Evolutionary conservation across 2,797 vertebrate species (phyloP).

Genomic region (Helicolenus hilgendorfi): DNA sequence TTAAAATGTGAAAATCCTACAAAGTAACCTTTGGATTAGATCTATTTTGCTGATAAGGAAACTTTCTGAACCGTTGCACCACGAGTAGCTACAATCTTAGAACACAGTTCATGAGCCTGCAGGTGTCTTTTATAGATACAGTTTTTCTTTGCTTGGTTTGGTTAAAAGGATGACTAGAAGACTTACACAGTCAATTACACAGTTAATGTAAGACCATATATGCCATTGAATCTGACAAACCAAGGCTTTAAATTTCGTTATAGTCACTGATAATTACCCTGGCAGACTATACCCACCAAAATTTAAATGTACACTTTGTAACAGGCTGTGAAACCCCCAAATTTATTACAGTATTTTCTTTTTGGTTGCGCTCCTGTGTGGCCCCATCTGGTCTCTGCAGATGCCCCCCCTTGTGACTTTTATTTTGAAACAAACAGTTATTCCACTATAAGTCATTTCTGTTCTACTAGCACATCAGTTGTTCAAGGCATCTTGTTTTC

Average conservation of each 20-base stretch:
- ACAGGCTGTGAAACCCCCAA: background rate
- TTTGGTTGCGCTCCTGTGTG: constrained; percentile 3
- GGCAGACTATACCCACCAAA: background rate
- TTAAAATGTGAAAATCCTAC: background rate
- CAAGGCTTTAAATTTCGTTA: background rate
- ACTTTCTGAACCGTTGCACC: background rate
- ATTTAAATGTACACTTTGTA: background rate
- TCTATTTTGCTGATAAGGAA: background rate
- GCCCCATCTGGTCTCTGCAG: background rate
- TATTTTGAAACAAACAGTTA: constrained; percentile 10
- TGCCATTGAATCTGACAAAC: background rate
- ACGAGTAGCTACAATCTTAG: too few species aligned
- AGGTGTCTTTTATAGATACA: background rate
- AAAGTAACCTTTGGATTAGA: background rate
- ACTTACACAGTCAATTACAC: background rate
- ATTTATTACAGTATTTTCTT: background rate
- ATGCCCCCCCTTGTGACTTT: background rate
- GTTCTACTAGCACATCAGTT: background rate
- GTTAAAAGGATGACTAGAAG: background rate
- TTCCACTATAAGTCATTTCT: background rate
- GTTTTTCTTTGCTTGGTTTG: background rate
- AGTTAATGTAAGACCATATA: background rate
- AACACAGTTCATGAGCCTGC: background rate
- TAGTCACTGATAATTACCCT: background rate
- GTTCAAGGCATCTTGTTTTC: background rate